Conservation (phyloP, 2,797 vertebrate species). For the Hirundo rustica region DNA sequence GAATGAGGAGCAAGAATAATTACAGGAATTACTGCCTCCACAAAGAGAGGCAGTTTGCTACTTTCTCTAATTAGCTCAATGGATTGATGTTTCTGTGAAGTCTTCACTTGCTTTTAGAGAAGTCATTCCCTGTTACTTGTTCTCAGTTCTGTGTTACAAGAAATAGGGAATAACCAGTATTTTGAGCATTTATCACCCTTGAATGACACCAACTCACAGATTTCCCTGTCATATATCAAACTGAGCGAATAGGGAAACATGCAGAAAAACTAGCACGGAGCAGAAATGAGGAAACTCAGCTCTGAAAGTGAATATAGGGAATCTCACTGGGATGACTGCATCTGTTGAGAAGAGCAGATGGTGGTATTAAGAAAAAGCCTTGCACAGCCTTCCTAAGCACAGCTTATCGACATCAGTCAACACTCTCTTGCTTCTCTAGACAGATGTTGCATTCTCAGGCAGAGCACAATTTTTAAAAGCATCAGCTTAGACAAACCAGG, state of each 20-base stretch:
- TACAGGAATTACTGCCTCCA: neutral
- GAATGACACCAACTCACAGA: neutral
- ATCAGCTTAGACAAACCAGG: neutral
- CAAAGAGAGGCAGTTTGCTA: neutral
- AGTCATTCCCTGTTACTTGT: neutral
- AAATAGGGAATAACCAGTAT: neutral
- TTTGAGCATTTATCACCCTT: neutral
- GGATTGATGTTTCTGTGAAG: neutral
- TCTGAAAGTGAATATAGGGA: neutral
- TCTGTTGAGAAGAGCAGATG: constrained; percentile 26
- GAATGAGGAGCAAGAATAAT: neutral
- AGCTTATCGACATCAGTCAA: constrained; percentile 27
- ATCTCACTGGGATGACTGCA: neutral
- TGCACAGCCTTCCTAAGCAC: constrained; percentile 27
- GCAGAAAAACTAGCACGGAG: neutral
- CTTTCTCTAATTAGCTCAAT: neutral
- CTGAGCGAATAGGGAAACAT: accelerated
- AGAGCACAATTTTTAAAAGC: neutral
- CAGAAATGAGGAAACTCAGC: neutral
- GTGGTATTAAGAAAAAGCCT: constrained; percentile 43
- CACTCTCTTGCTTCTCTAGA: neutral
- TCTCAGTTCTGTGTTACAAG: neutral
- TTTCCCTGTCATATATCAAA: neutral
- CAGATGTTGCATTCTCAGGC: constrained; percentile 4
- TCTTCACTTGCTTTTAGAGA: neutral